These are phyloP conservation scores for Yponomeuta plumbellus DNA, from an alignment of 2,888 invertebrate species.

Conservation along the genomic window DNA sequence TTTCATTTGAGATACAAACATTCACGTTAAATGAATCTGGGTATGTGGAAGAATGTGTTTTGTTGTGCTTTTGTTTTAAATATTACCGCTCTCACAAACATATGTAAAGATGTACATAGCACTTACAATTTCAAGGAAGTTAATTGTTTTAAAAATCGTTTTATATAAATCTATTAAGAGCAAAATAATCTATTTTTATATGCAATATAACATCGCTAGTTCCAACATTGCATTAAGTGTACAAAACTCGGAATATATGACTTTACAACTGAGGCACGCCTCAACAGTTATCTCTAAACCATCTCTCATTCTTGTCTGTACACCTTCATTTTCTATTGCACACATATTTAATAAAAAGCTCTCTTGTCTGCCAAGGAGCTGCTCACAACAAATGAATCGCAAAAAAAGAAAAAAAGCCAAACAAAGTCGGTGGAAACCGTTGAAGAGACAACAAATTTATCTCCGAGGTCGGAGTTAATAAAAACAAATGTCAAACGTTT, in stretches of 20 bases:
- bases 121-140: too few species aligned
- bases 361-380: background rate
- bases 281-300: too few species aligned
- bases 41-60: background rate
- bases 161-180: too few species aligned
- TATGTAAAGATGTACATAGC: background rate
- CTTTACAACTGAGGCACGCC: too few species aligned
- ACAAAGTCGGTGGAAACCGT: background rate
- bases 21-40: background rate
- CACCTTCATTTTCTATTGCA: background rate
- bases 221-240: too few species aligned
- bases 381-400: background rate
- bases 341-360: background rate
- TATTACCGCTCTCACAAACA: background rate
- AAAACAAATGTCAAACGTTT: constrained; percentile 24
- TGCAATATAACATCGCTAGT: too few species aligned
- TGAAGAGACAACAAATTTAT: background rate
- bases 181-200: too few species aligned
- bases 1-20: constrained; percentile 2
- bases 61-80: background rate
- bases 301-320: too few species aligned
- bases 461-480: constrained; percentile 14
- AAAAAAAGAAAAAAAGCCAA: constrained; percentile 1
- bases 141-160: too few species aligned
- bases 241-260: too few species aligned